A percentile compares a stretch with the other conserved stretches of the same genome.
These are phyloP conservation scores for Hemichromis elongatus DNA, from an alignment of 2,113 vertebrate species.

Conservation along the genomic window DNA sequence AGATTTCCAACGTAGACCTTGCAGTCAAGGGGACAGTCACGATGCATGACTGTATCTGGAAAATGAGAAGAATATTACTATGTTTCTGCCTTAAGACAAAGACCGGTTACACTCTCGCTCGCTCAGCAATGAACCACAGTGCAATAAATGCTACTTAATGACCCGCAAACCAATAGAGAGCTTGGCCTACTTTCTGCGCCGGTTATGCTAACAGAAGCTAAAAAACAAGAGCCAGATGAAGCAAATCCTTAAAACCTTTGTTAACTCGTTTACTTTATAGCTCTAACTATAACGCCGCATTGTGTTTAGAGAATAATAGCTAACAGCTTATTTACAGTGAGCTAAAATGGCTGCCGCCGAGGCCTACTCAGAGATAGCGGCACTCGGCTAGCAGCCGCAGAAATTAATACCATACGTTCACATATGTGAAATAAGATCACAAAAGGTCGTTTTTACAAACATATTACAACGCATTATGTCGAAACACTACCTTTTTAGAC, in stretches of 20 bases:
- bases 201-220: not conserved
- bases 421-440: accelerated
- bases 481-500: not conserved
- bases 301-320: not conserved
- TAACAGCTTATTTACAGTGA: not conserved
- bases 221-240: too few relatives aligned
- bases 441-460: not conserved
- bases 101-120: not conserved
- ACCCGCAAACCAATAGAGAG: accelerated
- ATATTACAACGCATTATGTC: accelerated
- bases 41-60: constrained; percentile 85
- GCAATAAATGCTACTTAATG: not conserved
- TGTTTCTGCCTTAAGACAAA: not conserved
- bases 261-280: not conserved
- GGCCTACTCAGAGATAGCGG: not conserved
- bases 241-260: not conserved
- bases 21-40: constrained; percentile 97
- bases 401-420: not conserved
- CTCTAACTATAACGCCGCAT: not conserved
- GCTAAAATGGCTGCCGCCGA: constrained; percentile 57
- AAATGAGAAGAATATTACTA: not conserved
- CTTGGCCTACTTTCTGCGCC: not conserved
- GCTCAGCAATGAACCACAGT: too few relatives aligned
- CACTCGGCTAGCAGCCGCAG: not conserved
- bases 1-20: constrained; percentile 98